Conservation (phyloP, 2,888 invertebrate species). For the Lasioglossum vierecki region DNA sequence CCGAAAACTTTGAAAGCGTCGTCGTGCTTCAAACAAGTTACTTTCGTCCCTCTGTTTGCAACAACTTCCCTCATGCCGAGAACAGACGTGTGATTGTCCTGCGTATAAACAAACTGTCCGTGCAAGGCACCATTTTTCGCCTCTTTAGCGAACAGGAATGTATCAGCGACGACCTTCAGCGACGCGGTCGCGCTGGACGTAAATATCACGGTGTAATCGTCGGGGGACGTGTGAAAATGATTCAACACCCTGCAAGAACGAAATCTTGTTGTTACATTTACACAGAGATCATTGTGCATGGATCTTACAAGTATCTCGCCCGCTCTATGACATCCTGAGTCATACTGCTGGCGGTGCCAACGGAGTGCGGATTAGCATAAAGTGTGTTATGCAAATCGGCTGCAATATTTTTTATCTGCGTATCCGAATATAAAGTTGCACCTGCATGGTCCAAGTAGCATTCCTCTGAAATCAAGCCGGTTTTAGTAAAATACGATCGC, state of each 20-base stretch:
- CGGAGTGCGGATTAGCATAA: slow-evolving; percentile 96
- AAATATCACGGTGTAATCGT: slow-evolving; percentile 95
- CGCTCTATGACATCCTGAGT: slow-evolving; percentile 95
- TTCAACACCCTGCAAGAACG: slow-evolving; percentile 88
- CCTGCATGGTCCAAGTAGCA: slow-evolving; percentile 96
- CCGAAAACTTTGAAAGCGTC: slow-evolving; percentile 85
- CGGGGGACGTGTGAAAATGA: slow-evolving; percentile 92
- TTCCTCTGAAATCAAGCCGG: slow-evolving; percentile 85
- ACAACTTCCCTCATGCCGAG: slow-evolving; percentile 95
- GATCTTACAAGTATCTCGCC: slow-evolving; percentile 89
- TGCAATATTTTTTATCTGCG: slow-evolving; percentile 88
- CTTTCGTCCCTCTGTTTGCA: slow-evolving; percentile 85
- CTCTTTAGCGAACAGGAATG: slow-evolving; percentile 87
- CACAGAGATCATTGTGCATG: not conserved
- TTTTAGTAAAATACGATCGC: not conserved
- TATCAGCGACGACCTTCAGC: slow-evolving; percentile 92
- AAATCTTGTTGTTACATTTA: not conserved
- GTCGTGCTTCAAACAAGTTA: slow-evolving; percentile 86
- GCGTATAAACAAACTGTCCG: slow-evolving; percentile 91
- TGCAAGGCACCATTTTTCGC: slow-evolving; percentile 34
- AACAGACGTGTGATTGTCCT: slow-evolving; percentile 98
- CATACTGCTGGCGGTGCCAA: slow-evolving; percentile 89
- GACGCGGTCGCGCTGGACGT: slow-evolving; percentile 97
- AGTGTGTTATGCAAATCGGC: slow-evolving; percentile 89
- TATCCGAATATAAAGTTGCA: slow-evolving; percentile 91